phyloP scores from a whole-genome alignment of 2,113 vertebrate genomes.

The Nothoprocta perdicaria region DNA sequence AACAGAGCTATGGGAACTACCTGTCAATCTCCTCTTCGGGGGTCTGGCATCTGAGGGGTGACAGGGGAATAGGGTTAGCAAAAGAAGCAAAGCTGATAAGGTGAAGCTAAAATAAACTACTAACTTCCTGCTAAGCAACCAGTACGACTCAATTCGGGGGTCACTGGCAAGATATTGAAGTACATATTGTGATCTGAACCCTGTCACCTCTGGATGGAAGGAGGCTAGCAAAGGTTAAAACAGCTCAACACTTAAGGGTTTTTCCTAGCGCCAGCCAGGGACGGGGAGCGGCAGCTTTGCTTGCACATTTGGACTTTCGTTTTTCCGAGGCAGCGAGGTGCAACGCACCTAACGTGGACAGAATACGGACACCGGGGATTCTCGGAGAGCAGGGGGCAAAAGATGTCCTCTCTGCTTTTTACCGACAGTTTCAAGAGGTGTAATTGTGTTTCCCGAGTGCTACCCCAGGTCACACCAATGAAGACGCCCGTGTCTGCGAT shows the following conservation, averaged over 20 bases:
- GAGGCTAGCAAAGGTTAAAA: conserved; percentile 98
- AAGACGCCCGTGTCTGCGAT: conserved; percentile 38
- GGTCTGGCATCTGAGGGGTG: conserved; percentile 89
- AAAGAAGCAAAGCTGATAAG: conserved; percentile 93
- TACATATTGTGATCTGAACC: conserved; percentile 93
- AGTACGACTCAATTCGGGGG: conserved; percentile 89
- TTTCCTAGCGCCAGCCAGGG: conserved; percentile 55
- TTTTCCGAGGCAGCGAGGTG: not conserved
- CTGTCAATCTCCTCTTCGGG: conserved; percentile 92
- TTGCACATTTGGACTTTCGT: conserved; percentile 6
- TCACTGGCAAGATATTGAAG: conserved; percentile 90
- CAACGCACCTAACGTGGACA: not conserved
- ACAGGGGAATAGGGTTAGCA: conserved; percentile 88
- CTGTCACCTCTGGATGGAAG: conserved; percentile 90
- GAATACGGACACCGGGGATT: not conserved
- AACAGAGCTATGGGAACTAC: conserved; percentile 83
- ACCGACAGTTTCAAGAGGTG: conserved; percentile 24
- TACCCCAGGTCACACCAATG: conserved; percentile 29
- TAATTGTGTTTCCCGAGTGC: conserved; percentile 2
- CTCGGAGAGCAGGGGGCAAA: not conserved
- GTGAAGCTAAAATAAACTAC: conserved; percentile 88
- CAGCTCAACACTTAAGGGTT: conserved; percentile 80
- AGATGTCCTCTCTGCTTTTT: conserved; percentile 27
- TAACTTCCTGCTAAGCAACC: conserved; percentile 89
- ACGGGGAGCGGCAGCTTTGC: not conserved